These are phyloP conservation scores for Rhinogobio ventralis DNA, from an alignment of 2,797 vertebrate genomes.

Conservation along the genomic window DNA sequence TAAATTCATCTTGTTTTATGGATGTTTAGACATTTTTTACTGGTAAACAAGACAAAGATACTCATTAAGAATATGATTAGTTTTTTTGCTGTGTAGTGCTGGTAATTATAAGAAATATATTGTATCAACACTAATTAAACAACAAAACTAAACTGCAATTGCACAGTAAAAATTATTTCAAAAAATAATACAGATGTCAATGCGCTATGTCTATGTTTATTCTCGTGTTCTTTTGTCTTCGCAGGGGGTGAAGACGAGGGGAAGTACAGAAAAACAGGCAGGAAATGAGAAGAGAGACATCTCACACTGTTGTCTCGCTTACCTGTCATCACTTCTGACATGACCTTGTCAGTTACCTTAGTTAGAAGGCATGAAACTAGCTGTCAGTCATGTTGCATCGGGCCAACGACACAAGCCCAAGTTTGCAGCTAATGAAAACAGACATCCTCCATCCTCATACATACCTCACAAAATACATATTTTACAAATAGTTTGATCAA, in stretches of 20 bases:
- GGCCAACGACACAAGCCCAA: constrained; percentile 39
- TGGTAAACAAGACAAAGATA: background rate
- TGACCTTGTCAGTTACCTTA: constrained; percentile 70
- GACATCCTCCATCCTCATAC: background rate
- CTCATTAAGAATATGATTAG: background rate
- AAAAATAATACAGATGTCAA: background rate
- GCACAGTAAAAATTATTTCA: background rate
- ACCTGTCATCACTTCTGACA: constrained; percentile 70
- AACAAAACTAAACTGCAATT: background rate
- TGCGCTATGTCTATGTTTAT: background rate
- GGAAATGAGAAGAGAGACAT: constrained; percentile 58
- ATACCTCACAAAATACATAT: background rate
- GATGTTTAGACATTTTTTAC: background rate
- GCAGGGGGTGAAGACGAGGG: constrained; percentile 38
- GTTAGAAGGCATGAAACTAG: constrained; percentile 69
- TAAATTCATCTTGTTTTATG: background rate
- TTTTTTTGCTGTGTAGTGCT: background rate
- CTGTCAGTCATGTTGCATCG: constrained; percentile 69
- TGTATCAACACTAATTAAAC: background rate
- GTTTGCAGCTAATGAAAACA: constrained; percentile 43
- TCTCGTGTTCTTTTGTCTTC: constrained; percentile 7
- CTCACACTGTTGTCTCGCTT: constrained; percentile 63
- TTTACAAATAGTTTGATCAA: background rate
- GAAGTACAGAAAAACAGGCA: constrained; percentile 18
- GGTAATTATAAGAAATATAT: background rate